Evolutionary conservation across 2,888 invertebrate species (phyloP), one percentile per base, ranked within the genome.

Genomic region (Hemistola chrysoprasaria): DNA sequence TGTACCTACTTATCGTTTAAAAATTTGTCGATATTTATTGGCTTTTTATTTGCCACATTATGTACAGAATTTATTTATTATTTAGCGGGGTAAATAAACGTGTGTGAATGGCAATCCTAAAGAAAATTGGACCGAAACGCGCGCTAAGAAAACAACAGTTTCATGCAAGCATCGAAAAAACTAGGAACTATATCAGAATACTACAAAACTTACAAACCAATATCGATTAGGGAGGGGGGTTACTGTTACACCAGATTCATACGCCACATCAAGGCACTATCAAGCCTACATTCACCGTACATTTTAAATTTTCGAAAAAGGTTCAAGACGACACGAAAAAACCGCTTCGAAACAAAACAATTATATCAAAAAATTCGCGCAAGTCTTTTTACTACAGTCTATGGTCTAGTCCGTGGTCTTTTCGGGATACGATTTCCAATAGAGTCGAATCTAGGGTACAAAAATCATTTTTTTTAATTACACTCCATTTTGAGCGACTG

Each of bases 381-480:
- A 81, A 85, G 85, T 82, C 84, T 84, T 84, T 84, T 78, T 64
- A 66, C 82, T 83, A 83, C 83, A 85, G 86, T 86, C 86, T 83
- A 78, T 78, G 62, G 56, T 68, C 9, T 34, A 72, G 71, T 79
- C 74, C 76, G 83, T 78, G 85, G 82, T 80, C 81, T 73, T 72
- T 44, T 81, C 74, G 79, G 83, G 85, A 82, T 79, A 83, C 78
- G 78, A 50, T 46, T 49, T 47, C 51, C 5, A 42, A 45, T 35
- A 39, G 49, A 46, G 45, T 41, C 52, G 40, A 40, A 52, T 47
- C 47, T 44, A 43, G 7, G 37, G n/a, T n/a, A n/a, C n/a, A n/a
- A n/a, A n/a, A n/a, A n/a, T n/a, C n/a, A n/a, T n/a, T n/a, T n/a
- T n/a, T n/a, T n/a, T n/a, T n/a, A n/a, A n/a, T n/a, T n/a, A n/a